Base-by-base conservation (phyloP, 2,113 vertebrate genomes). In the Sylvietta virens region DNA sequence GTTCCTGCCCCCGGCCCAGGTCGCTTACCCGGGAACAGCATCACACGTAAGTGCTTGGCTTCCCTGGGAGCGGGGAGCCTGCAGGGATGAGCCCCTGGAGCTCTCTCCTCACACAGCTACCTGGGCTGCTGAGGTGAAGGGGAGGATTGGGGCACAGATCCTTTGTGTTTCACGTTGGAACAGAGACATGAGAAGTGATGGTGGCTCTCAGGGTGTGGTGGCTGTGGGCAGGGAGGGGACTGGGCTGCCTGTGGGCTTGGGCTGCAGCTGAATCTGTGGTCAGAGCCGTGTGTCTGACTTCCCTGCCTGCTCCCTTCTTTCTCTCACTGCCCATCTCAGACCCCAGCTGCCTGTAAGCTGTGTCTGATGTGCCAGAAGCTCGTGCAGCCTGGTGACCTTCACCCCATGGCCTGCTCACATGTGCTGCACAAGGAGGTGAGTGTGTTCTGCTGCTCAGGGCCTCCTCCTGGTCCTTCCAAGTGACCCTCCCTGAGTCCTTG, bases 361-460 rank as follows among this genome's bases (percentile, higher is more conserved):
- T 99, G 99, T 95, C 97, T 99, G 19, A 98, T 99, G 97, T 99
- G 99, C 93, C 99, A 99, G 98, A 98, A 99, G 88, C 97, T 97
- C 0, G 98, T 99, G 76, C 98, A 98, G 61, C 98, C 98, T 0
- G 97, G 96, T 28, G 98, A 98, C 87, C 98, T 99, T 26, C 98
- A 99, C 90, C 98, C 98, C 8, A 98, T 99, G 95, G 97, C 98
- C 76, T 99, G 99, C 88, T 88, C 98, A 2, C 99, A 99, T 7
- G 97, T 97, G 79, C 96, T 99, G 86, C 99, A 99, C 97, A 98
- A 96, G 95, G 98, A 99, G 98, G 98, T 98, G 81, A 97, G 98
- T 77, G 69, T 21, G 56, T 51, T 42, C 23, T 37, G 18, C 64
- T 23, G 57, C 89, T 44, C n/a, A 1, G 3, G 13, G 45, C 51